Evolutionary conservation across 2,113 vertebrate genomes (phyloP).

Genomic region (Empidonax traillii): DNA sequence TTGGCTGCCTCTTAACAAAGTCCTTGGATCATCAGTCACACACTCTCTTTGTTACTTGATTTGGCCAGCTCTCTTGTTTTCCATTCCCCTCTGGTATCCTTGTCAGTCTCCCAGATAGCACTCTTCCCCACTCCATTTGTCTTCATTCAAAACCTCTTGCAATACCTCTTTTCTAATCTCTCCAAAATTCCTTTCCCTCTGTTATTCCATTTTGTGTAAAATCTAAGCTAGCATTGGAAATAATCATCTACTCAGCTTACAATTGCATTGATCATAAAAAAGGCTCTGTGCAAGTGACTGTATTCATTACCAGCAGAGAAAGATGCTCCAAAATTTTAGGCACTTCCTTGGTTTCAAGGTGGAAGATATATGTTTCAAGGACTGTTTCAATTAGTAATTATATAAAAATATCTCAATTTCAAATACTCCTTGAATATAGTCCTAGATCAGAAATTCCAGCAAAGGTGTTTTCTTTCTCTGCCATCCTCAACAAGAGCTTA

Average conservation of each 20-base stretch:
- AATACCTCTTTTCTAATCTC: constrained; percentile 12
- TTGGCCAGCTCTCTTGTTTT: constrained; percentile 63
- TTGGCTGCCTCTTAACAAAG: neutral
- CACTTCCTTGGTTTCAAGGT: neutral
- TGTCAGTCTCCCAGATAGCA: constrained; percentile 29
- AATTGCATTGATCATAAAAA: neutral
- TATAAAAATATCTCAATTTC: neutral
- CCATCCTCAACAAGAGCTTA: neutral
- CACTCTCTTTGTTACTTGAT: constrained; percentile 59
- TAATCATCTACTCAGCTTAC: neutral
- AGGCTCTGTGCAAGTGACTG: neutral
- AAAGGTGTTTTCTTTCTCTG: neutral
- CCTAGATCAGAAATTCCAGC: neutral
- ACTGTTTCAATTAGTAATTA: neutral
- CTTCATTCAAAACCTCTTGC: constrained; percentile 16
- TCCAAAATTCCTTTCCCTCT: constrained; percentile 29
- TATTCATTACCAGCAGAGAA: neutral
- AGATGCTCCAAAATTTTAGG: neutral
- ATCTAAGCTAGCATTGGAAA: neutral
- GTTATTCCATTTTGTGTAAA: neutral
- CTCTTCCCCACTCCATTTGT: constrained; percentile 60
- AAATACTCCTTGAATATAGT: neutral
- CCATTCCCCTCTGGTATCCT: constrained; percentile 24
- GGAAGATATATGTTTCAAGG: neutral
- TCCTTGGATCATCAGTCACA: constrained; percentile 6